A percentile compares a stretch with the other conserved stretches of the same genome.
Evolutionary conservation across 2,113 vertebrate species (phyloP).

Genomic region (Sinocyclocheilus grahami): DNA sequence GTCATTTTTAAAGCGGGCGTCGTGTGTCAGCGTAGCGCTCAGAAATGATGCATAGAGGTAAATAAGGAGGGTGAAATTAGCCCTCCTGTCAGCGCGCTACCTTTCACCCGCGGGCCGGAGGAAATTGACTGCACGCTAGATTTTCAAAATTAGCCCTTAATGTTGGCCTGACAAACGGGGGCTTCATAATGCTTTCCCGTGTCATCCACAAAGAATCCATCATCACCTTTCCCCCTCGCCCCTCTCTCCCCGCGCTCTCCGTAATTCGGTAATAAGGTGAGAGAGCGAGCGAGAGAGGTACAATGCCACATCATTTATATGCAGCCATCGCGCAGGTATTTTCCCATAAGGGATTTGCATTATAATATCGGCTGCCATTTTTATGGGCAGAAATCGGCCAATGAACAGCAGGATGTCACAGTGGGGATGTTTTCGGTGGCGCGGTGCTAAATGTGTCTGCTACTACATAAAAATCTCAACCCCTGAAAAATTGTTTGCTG

Average conservation of each 20-base stretch:
- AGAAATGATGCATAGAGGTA: slow-evolving; percentile 97
- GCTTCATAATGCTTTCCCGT: slow-evolving; percentile 87
- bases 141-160: slow-evolving; percentile 99
- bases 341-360: slow-evolving; percentile 57
- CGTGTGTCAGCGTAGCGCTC: slow-evolving; percentile 88
- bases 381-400: slow-evolving; percentile 36
- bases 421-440: slow-evolving; percentile 33
- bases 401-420: slow-evolving; percentile 2
- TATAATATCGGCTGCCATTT: slow-evolving; percentile 49
- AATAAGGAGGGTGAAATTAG: slow-evolving; percentile 98
- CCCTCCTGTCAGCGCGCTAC: slow-evolving; percentile 92
- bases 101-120: slow-evolving; percentile 92
- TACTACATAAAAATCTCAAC: slow-evolving; percentile 54
- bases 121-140: slow-evolving; percentile 99
- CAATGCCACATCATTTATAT: slow-evolving; percentile 59
- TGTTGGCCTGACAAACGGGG: slow-evolving; percentile 93
- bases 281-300: slow-evolving; percentile 44
- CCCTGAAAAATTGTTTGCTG: slow-evolving; percentile 61
- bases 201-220: slow-evolving; percentile 94
- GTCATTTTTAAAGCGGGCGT: slow-evolving; percentile 85
- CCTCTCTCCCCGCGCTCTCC: slow-evolving; percentile 55
- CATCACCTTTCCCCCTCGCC: slow-evolving; percentile 83
- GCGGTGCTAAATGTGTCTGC: slow-evolving; percentile 56
- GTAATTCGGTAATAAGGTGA: slow-evolving; percentile 54
- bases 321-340: slow-evolving; percentile 56